These are phyloP conservation scores for Brassicogethes aeneus DNA, from an alignment of 2,888 invertebrate species.

Conservation along the genomic window DNA sequence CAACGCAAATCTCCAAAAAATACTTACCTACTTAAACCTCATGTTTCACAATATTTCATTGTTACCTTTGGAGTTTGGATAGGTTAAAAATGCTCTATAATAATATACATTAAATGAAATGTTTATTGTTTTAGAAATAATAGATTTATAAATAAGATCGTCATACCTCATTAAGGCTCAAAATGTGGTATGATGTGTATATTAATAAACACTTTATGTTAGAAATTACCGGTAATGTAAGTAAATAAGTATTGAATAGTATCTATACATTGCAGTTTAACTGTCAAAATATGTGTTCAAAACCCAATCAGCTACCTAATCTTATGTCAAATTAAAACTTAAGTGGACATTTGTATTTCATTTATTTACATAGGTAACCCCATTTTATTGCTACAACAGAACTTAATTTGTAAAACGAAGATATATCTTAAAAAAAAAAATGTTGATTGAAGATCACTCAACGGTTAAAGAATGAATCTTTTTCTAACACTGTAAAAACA, in stretches of 20 bases:
- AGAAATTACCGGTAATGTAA: constrained; percentile 23
- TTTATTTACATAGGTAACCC: too few relatives aligned
- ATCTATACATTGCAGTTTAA: constrained; percentile 40
- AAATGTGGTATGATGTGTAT: constrained; percentile 30
- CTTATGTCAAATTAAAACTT: constrained; percentile 40
- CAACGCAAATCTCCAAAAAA: too few relatives aligned
- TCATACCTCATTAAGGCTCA: constrained; percentile 35
- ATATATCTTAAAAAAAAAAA: too few relatives aligned
- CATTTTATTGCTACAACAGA: too few relatives aligned
- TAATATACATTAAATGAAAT: background rate
- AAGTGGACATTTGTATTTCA: too few relatives aligned
- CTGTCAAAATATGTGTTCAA: constrained; percentile 43
- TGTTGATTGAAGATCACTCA: too few relatives aligned
- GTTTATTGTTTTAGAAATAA: background rate
- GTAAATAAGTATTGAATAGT: constrained; percentile 37
- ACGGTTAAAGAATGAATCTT: too few relatives aligned
- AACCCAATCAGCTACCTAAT: constrained; percentile 43
- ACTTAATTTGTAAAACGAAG: too few relatives aligned
- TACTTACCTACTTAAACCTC: too few relatives aligned
- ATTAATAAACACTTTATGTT: constrained; percentile 25
- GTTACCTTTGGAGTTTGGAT: constrained; percentile 11
- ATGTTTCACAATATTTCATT: too few relatives aligned
- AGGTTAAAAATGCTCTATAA: background rate
- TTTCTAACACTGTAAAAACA: too few relatives aligned
- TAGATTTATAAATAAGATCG: constrained; percentile 6